Conservation (phyloP, 2,113 vertebrate species). For the Lethenteron camtschaticum region DNA sequence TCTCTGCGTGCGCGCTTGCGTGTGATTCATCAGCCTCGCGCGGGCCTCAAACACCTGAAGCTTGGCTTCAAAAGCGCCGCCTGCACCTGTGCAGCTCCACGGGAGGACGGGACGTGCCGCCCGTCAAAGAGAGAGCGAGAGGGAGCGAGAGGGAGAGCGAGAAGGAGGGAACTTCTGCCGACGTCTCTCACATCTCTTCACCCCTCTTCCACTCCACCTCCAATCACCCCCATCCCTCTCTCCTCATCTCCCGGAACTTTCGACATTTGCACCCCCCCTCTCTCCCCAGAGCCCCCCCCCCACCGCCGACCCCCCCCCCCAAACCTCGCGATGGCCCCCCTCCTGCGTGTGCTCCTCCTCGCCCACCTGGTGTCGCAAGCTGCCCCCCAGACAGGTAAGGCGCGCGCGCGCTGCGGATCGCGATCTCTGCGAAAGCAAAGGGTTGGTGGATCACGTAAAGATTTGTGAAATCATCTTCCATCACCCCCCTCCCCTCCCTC, state of each 20-base stretch:
- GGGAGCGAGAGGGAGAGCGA: neutral
- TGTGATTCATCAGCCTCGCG: too few relatives aligned
- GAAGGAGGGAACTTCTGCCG: neutral
- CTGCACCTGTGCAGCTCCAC: slow-evolving; percentile 10
- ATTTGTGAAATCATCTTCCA: too few relatives aligned
- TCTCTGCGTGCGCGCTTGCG: too few relatives aligned
- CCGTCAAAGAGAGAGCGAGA: slow-evolving; percentile 13
- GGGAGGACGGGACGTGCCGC: slow-evolving; percentile 8
- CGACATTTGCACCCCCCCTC: neutral
- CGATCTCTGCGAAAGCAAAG: too few relatives aligned
- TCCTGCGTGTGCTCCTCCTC: neutral
- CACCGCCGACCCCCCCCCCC: slow-evolving; percentile 9
- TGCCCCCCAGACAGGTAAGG: too few relatives aligned
- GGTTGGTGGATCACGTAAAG: too few relatives aligned
- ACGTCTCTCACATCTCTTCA: neutral
- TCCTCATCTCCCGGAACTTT: neutral
- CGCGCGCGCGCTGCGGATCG: too few relatives aligned
- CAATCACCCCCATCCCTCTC: neutral
- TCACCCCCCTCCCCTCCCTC: too few relatives aligned
- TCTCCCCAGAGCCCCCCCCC: neutral
- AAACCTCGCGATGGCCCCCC: slow-evolving; percentile 13
- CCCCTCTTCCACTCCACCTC: neutral
- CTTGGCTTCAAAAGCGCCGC: slow-evolving; percentile 15
- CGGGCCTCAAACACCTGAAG: slow-evolving; percentile 7
- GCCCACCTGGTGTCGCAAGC: too few relatives aligned